A percentile compares a stretch with the other conserved stretches of the same genome.
Evolutionary conservation across 1,140 invertebrate genomes (phyloP).

Genomic region (Tetragnatha versicolor): DNA sequence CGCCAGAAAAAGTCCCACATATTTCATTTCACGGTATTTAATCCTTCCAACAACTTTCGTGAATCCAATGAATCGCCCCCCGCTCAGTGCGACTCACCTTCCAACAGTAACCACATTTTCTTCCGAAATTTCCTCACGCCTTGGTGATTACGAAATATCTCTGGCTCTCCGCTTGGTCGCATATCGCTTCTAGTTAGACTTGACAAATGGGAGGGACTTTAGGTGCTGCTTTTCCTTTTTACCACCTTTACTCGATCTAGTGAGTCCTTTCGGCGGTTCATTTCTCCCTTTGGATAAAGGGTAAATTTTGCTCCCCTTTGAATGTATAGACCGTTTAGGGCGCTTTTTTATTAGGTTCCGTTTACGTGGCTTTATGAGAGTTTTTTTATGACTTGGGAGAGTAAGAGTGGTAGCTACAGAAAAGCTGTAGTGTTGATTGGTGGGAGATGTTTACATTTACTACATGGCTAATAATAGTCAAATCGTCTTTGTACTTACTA

Average conservation of each 20-base stretch:
- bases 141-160: constrained; percentile 45
- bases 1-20: constrained; percentile 8
- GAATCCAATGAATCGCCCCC: constrained; percentile 21
- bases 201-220: constrained; percentile 43
- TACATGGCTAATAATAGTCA: too few species aligned
- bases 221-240: constrained; percentile 21
- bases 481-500: too few species aligned
- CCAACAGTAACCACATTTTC: constrained; percentile 38
- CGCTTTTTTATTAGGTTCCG: too few species aligned
- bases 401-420: too few species aligned
- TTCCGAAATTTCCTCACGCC: constrained; percentile 38
- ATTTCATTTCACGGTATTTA: constrained; percentile 6
- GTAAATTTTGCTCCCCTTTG: too few species aligned
- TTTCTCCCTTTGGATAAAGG: constrained; percentile 32
- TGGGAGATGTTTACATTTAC: too few species aligned
- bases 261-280: constrained; percentile 23
- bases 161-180: constrained; percentile 6
- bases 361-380: too few species aligned
- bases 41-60: constrained; percentile 18
- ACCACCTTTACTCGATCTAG: constrained; percentile 32
- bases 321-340: too few species aligned
- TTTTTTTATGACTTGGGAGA: too few species aligned
- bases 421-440: too few species aligned
- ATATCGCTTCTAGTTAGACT: constrained; percentile 46
- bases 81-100: neutral